Percentiles rank a stretch among this genome's conserved stretches.
phyloP scores from a whole-genome alignment of 2,797 vertebrate genomes.

The Tamandua tetradactyla region DNA sequence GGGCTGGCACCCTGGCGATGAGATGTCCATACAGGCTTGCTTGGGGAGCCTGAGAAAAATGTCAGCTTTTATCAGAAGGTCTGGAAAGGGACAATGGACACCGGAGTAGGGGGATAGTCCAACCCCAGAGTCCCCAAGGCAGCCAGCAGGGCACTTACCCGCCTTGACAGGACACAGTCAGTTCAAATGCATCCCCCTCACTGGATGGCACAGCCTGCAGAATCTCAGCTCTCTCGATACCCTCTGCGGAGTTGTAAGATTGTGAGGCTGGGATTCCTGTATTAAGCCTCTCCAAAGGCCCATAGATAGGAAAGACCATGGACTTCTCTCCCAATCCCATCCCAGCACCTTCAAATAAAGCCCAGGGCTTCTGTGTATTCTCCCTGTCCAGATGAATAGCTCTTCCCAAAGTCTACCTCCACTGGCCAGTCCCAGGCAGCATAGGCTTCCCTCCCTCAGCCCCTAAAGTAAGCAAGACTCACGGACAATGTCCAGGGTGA shows the following conservation, averaged over 20 bases:
- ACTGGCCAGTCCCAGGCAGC: not conserved
- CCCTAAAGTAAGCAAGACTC: constrained; percentile 80
- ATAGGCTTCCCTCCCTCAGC: not conserved
- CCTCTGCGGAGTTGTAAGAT: constrained; percentile 86
- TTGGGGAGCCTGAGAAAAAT: constrained; percentile 88
- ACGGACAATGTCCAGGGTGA: constrained; percentile 91
- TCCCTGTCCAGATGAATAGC: not conserved
- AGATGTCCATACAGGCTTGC: constrained; percentile 93
- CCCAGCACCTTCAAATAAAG: not conserved
- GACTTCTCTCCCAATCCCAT: not conserved
- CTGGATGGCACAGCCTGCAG: constrained; percentile 89
- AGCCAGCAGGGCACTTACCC: constrained; percentile 85
- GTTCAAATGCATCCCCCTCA: constrained; percentile 90
- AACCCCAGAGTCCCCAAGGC: not conserved
- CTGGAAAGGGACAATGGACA: not conserved
- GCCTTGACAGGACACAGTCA: constrained; percentile 94
- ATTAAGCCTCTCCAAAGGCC: not conserved
- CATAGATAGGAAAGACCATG: not conserved
- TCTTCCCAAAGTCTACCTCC: not conserved
- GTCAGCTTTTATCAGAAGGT: not conserved
- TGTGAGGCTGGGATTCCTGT: not conserved
- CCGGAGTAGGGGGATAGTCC: not conserved
- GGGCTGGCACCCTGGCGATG: constrained; percentile 90
- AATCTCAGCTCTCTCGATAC: constrained; percentile 95
- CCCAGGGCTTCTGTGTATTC: not conserved